Conservation (phyloP, 2,888 invertebrate species). For the Epinotia bilunana region DNA sequence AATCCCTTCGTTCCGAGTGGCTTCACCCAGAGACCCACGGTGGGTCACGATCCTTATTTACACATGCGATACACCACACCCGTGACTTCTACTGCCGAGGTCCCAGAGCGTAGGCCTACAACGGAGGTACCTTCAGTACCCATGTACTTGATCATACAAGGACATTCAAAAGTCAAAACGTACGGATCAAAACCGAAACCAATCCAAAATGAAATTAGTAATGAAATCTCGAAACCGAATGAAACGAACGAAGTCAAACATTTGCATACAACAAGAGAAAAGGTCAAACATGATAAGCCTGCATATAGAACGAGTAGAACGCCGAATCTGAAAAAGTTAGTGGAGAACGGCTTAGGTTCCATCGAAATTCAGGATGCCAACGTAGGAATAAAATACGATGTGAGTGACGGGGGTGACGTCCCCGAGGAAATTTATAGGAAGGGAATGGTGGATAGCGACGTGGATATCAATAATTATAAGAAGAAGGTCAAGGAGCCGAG, state of each 20-base stretch:
- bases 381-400: slow-evolving; percentile 83
- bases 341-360: slow-evolving; percentile 77
- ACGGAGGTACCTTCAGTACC: slow-evolving; percentile 85
- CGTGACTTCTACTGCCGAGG: slow-evolving; percentile 71
- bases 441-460: slow-evolving; percentile 85
- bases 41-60: slow-evolving; percentile 75
- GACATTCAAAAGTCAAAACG: slow-evolving; percentile 93
- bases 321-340: slow-evolving; percentile 70
- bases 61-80: slow-evolving; percentile 80
- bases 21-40: slow-evolving; percentile 56
- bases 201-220: slow-evolving; percentile 67
- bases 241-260: slow-evolving; percentile 84
- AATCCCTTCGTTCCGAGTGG: slow-evolving; percentile 61
- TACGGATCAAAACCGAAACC: slow-evolving; percentile 87
- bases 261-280: slow-evolving; percentile 78
- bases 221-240: slow-evolving; percentile 81
- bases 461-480: slow-evolving; percentile 63
- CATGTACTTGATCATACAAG: slow-evolving; percentile 92
- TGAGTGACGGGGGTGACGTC: slow-evolving; percentile 80
- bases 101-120: slow-evolving; percentile 57
- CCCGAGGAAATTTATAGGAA: slow-evolving; percentile 85
- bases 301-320: slow-evolving; percentile 64
- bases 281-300: slow-evolving; percentile 62
- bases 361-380: slow-evolving; percentile 85
- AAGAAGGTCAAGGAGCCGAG: slow-evolving; percentile 57